Conservation (phyloP, 1,140 invertebrate genomes). For the Aphis gossypii region DNA sequence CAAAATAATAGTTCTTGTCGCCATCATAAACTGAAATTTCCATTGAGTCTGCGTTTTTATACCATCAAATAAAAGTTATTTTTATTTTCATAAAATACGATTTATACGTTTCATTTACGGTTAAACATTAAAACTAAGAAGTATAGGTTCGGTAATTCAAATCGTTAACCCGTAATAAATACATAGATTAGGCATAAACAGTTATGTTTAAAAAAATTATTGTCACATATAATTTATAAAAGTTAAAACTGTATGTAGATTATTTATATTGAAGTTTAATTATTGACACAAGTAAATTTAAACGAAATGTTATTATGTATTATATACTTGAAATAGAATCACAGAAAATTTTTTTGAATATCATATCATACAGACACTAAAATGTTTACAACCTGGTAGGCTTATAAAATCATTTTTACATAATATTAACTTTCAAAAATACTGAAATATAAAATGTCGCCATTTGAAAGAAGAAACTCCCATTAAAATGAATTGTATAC, state of each 20-base stretch:
- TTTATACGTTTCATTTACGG: neutral
- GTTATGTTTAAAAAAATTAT: neutral
- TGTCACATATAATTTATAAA: too few species aligned
- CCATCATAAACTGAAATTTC: slow-evolving; percentile 5
- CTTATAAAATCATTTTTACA: neutral
- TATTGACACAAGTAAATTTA: neutral
- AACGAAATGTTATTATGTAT: neutral
- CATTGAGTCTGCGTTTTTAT: slow-evolving; percentile 3
- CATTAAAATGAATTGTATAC: neutral
- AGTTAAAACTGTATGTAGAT: too few species aligned
- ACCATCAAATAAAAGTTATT: neutral
- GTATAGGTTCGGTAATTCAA: neutral
- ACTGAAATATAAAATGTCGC: neutral
- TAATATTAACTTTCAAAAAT: neutral
- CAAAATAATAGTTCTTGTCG: neutral
- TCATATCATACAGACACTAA: neutral
- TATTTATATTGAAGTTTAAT: neutral
- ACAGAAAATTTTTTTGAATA: neutral
- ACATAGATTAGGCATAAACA: neutral
- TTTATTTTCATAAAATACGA: neutral
- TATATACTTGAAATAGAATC: neutral
- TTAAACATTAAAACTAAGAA: neutral
- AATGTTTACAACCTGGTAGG: neutral
- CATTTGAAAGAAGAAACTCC: neutral
- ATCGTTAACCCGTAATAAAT: neutral